Evolutionary conservation across 2,113 vertebrate species (phyloP).

Genomic region (Thalassarche chlororhynchos): DNA sequence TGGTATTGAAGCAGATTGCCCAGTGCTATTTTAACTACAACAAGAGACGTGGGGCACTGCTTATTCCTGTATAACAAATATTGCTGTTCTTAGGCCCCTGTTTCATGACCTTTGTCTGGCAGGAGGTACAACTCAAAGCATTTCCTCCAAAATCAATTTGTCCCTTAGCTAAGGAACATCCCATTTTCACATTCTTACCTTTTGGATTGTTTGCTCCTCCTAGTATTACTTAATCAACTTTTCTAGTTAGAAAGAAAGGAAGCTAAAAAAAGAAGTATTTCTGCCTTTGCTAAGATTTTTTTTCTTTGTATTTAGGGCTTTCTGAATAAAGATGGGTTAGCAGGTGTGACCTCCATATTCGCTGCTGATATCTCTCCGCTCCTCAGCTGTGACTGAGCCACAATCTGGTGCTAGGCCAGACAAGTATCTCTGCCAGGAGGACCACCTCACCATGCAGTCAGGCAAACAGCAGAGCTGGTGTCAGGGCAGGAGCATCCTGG

Average conservation of each 20-base stretch:
- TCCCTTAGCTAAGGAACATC: neutral
- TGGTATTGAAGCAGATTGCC: neutral
- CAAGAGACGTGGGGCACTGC: neutral
- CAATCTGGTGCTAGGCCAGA: neutral
- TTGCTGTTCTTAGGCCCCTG: neutral
- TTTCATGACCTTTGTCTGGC: neutral
- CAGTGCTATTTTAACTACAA: neutral
- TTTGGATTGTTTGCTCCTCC: neutral
- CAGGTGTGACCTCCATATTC: neutral
- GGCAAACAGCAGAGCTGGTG: neutral
- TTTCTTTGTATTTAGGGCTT: neutral
- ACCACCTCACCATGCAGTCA: rapidly evolving
- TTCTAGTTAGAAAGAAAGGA: neutral
- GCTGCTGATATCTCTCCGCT: neutral
- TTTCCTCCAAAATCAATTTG: neutral
- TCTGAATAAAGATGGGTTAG: neutral
- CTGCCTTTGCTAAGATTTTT: neutral
- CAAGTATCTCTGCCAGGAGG: neutral
- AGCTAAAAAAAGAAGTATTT: neutral
- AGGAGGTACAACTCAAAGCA: neutral
- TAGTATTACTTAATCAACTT: neutral
- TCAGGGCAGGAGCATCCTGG: neutral
- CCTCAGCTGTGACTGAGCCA: neutral
- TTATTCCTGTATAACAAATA: neutral
- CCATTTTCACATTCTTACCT: neutral